A percentile compares a stretch with the other conserved stretches of the same genome.
Conservation (phyloP, 2,113 vertebrate species). For the Phyllostomus hastatus region DNA sequence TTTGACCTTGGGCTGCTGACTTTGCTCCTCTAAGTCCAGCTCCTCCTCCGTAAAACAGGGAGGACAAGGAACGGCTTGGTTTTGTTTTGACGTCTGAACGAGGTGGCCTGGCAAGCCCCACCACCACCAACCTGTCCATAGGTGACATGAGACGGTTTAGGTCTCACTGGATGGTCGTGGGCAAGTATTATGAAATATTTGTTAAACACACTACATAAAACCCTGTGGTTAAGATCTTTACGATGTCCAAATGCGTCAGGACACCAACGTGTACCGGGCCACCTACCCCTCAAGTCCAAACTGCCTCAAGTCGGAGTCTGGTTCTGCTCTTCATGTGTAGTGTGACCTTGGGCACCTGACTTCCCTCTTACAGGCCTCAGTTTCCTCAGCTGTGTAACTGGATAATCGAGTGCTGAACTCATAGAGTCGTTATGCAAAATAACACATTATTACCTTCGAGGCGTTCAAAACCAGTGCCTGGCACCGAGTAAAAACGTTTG, state of each 20-base stretch:
- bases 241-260: background rate
- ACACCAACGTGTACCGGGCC: background rate
- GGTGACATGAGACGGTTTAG: background rate
- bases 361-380: background rate
- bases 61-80: background rate
- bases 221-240: background rate
- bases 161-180: background rate
- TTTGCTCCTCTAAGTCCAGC: background rate
- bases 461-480: background rate
- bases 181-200: background rate
- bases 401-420: background rate
- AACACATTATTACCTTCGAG: background rate
- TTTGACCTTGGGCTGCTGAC: background rate
- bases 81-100: background rate
- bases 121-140: background rate
- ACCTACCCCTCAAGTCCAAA: background rate
- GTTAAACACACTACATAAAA: background rate
- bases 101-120: background rate
- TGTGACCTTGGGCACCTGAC: background rate
- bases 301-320: background rate
- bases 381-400: background rate
- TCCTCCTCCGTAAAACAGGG: background rate
- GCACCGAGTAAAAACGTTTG: background rate
- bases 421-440: background rate
- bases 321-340: background rate